A percentile compares a stretch with the other conserved stretches of the same genome.
Evolutionary conservation across 2,888 invertebrate genomes (phyloP).

Genomic region (Trichogramma evanescens): DNA sequence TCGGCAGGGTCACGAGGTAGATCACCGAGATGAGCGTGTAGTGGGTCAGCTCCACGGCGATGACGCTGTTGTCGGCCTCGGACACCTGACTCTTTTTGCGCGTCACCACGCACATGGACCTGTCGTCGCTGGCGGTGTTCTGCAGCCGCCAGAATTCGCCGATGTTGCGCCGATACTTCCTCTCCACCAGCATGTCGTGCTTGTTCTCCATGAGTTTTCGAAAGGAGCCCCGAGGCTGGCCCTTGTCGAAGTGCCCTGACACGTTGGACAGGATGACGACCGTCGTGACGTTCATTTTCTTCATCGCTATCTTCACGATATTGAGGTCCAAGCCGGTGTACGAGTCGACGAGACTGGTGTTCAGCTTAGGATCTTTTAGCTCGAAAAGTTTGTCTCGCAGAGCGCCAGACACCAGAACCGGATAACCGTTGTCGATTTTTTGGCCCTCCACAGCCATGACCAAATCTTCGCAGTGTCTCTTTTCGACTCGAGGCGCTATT

Average conservation of each 20-base stretch:
- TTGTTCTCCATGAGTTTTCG: neutral
- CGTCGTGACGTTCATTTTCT: no score
- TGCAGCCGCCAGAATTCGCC: slow-evolving; percentile 9
- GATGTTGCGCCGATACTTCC: slow-evolving; percentile 4
- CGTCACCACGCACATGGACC: slow-evolving; percentile 18
- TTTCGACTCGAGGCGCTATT: no score
- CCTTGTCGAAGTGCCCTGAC: neutral
- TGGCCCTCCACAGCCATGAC: no score
- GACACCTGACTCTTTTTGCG: slow-evolving; percentile 8
- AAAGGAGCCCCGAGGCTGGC: neutral
- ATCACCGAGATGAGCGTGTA: slow-evolving; percentile 5
- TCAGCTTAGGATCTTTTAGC: no score
- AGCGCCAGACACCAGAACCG: no score
- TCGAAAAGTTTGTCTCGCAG: no score
- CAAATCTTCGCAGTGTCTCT: no score
- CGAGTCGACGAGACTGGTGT: no score
- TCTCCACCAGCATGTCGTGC: slow-evolving; percentile 21
- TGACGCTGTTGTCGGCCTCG: slow-evolving; percentile 9
- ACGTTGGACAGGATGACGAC: no score
- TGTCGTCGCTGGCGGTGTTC: slow-evolving; percentile 19
- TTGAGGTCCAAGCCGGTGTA: no score
- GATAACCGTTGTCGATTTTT: no score
- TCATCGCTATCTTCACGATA: no score
- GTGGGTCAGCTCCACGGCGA: neutral
- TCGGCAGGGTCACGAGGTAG: neutral